Percentiles rank a stretch among this genome's conserved stretches.
These are phyloP conservation scores for Solenopsis invicta DNA, from an alignment of 1,140 invertebrate genomes.

Conservation along the genomic window DNA sequence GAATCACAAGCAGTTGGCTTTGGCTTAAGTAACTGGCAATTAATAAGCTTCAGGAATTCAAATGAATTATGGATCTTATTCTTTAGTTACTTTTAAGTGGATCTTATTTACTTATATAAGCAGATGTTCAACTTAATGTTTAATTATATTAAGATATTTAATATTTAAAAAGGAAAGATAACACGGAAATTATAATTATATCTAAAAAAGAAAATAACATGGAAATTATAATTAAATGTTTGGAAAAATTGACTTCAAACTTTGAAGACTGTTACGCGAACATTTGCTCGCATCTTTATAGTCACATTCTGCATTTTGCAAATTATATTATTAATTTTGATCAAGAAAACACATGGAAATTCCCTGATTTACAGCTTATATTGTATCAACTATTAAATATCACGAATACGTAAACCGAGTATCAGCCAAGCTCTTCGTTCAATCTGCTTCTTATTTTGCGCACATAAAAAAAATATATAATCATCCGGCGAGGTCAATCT, in stretches of 20 bases:
- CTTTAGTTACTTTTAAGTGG: background rate
- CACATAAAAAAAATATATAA: background rate
- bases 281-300: background rate
- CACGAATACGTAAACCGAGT: background rate
- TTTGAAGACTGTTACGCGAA: background rate
- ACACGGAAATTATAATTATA: background rate
- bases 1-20: background rate
- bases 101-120: slow-evolving; percentile 5
- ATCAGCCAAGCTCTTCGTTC: background rate
- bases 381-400: background rate
- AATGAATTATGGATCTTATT: background rate
- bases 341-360: background rate
- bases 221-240: background rate
- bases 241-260: background rate
- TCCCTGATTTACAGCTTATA: background rate
- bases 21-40: too few relatives aligned
- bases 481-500: background rate
- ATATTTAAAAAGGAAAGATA: background rate
- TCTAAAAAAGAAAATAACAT: background rate
- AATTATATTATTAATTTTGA: background rate
- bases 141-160: background rate
- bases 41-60: background rate
- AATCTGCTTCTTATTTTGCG: background rate
- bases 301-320: background rate
- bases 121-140: background rate